Evolutionary conservation across 2,113 vertebrate species (phyloP), one percentile per base, ranked within the genome.

Genomic region (Arenaria interpres): DNA sequence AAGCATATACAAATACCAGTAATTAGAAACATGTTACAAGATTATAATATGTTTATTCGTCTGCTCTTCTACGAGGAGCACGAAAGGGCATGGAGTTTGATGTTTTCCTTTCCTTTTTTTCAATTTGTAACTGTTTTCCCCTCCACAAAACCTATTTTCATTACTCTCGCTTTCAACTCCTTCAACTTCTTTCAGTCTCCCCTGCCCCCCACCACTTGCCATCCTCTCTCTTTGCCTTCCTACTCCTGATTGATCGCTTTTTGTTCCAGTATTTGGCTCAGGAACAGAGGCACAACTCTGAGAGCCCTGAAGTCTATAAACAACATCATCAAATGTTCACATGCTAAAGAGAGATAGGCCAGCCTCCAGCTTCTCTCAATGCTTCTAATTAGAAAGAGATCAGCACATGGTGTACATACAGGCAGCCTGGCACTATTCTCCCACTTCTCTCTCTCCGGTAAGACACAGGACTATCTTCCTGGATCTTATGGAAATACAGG

Each of bases 301-400:
- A 80, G 45, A 59, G 89, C 66, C 66, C 59, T 79, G 89, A 53
- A 92, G 74, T 89, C 90, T 87, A 95, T 91, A 72, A 92, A 90
- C 90, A 92, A 54, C 80, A 95, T 60, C 76, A 92, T 74, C 72
- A 86, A 87, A 89, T 35, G 37, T 93, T 82, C 62, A 46, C 66
- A 62, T 7, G 12, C 48, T 80, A 3, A 12, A 75, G 67, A 67
- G 62, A 96, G 91, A 94, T 50, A 96, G 75, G 79, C 73, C 83
- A 57, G 64, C 66, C 80, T 92, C 90, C 95, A 93, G 53, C 83
- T 85, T 53, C 2, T 81, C 64, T 90, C 83, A 69, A 7, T 82
- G 84, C 84, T 59, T 81, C 83, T 86, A 60, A 84, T 87, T 91
- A 90, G 69, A 53, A 89, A 48, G 54, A 88, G 53, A 93, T 75